Percentiles rank a stretch among this genome's conserved stretches.
Conservation (phyloP, 2,113 vertebrate species). For the Steatornis caripensis region DNA sequence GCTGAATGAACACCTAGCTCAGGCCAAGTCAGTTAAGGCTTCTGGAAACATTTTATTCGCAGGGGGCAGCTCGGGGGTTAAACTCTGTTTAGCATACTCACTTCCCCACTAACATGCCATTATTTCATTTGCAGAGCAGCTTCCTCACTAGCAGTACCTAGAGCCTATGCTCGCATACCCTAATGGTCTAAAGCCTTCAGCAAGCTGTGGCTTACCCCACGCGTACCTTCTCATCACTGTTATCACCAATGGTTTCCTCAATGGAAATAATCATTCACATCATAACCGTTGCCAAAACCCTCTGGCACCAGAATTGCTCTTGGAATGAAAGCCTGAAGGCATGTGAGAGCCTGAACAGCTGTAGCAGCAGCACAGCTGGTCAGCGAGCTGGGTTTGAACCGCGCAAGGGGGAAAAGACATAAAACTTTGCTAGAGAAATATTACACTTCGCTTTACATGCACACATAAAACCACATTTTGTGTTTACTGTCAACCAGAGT, state of each 20-base stretch:
- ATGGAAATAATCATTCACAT: slow-evolving; percentile 34
- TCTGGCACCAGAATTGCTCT: slow-evolving; percentile 38
- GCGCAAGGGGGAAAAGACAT: accelerated
- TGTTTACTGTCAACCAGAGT: background rate
- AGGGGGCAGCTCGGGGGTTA: background rate
- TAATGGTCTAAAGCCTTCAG: background rate
- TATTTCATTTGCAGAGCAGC: background rate
- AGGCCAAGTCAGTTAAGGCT: background rate
- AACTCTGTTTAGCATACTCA: background rate
- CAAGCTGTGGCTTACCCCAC: background rate
- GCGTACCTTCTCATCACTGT: background rate
- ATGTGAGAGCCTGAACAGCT: background rate
- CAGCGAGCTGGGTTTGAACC: background rate
- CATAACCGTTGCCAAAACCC: slow-evolving; percentile 24
- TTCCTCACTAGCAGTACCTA: background rate
- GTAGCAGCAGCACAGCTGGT: background rate
- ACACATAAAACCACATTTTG: background rate
- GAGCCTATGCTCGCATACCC: background rate
- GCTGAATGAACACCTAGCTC: background rate
- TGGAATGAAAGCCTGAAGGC: slow-evolving; percentile 24
- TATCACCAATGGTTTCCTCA: slow-evolving; percentile 51
- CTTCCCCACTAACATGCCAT: background rate
- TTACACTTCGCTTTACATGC: background rate
- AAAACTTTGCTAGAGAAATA: background rate
- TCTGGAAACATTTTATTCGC: slow-evolving; percentile 8